Conservation (phyloP, 2,888 invertebrate species). For the Habroteleia sp. region DNA sequence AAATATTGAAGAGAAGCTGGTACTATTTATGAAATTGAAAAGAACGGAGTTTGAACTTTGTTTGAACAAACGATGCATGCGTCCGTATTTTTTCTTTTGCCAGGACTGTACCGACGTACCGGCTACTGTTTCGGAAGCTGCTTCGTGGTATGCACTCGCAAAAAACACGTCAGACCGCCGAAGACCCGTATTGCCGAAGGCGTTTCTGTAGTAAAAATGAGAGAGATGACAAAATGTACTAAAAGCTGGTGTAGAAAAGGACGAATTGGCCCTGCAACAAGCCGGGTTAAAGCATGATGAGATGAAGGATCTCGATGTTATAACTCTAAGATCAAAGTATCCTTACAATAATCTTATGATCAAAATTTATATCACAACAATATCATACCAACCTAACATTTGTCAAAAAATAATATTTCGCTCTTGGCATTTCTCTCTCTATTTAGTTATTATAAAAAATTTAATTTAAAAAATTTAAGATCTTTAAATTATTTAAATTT, state of each 20-base stretch:
- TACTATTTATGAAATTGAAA: neutral
- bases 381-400: too few species aligned
- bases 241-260: slow-evolving; percentile 59
- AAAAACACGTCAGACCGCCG: slow-evolving; percentile 81
- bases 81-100: slow-evolving; percentile 75
- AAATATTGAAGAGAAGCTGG: too few species aligned
- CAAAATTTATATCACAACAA: too few species aligned
- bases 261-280: slow-evolving; percentile 50
- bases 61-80: slow-evolving; percentile 29
- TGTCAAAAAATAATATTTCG: too few species aligned
- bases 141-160: slow-evolving; percentile 80
- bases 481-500: too few species aligned
- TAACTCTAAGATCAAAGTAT: slow-evolving; percentile 37
- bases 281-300: slow-evolving; percentile 58
- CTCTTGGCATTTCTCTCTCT: too few species aligned
- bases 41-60: slow-evolving; percentile 23
- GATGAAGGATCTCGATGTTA: slow-evolving; percentile 51
- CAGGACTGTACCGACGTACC: slow-evolving; percentile 78
- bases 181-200: slow-evolving; percentile 72
- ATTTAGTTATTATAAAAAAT: too few species aligned
- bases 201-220: slow-evolving; percentile 65
- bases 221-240: slow-evolving; percentile 57
- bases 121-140: slow-evolving; percentile 81
- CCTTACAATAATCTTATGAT: slow-evolving; percentile 22
- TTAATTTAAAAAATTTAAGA: too few species aligned